Base-by-base conservation (phyloP, 2,113 vertebrate genomes). In the Struthio camelus region DNA sequence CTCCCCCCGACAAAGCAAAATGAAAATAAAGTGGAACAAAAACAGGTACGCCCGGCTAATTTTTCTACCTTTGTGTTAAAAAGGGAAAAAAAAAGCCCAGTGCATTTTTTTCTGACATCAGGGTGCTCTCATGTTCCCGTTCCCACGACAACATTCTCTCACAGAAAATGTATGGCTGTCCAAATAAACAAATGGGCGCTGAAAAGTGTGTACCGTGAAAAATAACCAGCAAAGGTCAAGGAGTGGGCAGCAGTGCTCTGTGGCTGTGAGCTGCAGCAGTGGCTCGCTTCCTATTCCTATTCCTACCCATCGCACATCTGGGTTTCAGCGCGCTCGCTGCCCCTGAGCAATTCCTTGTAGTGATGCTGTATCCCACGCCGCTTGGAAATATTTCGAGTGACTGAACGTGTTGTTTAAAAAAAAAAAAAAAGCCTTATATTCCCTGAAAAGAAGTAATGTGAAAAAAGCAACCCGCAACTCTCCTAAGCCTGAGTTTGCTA, bases 371-470 rank as follows among this genome's bases (percentile, higher is more conserved):
- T 64, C 59, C 66, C 0, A 0, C 0, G 0, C 62, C 28, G 50
- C 83, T 77, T 93, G 72, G 87, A 70, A 83, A 64, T 58, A 28
- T 67, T 95, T 67, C 4, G 15, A 94, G 61, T 1, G 14, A 66
- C n/a, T 1, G 2, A 64, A 65, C 36, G 34, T 38, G 27, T 53
- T 71, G 30, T 40, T 94, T 78, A 82, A 86, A 82, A 95, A 70
- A 80, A 38, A 72, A 58, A 91, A 94, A 93, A 91, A 19, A n/a
- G 42, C 76, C 67, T 95, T 93, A 93, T 27, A 2, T 83, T 95
- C 85, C 85, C 89, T 2, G 0, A 91, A 80, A 94, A 92, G 59
- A 75, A 7, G 13, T 23, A 83, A 71, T 80, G 82, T 62, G 61
- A 85, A 58, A 78, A 91, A 94, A 87, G 30, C 17, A 87, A 84